phyloP scores from a whole-genome alignment of 2,888 invertebrate species.

The Loripinus fragilis region DNA sequence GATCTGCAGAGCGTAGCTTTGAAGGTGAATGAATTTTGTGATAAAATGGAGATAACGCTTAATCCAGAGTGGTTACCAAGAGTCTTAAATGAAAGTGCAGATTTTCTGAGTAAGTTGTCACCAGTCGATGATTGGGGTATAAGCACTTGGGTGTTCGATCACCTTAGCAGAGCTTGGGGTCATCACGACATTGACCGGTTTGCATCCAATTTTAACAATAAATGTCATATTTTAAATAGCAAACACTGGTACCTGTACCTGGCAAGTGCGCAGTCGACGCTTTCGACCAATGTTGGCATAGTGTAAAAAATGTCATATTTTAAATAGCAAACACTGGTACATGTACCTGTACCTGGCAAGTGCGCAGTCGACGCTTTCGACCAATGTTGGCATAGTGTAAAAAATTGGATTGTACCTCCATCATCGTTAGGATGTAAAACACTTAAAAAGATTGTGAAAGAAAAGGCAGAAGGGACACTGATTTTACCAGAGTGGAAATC shows the following conservation, averaged over 20 bases:
- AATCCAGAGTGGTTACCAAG: constrained; percentile 15
- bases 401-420: too few species aligned
- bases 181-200: not conserved
- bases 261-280: constrained; percentile 38
- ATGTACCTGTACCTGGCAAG: constrained; percentile 37
- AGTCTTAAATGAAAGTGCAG: not conserved
- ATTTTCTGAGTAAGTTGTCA: constrained; percentile 23
- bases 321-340: constrained; percentile 54
- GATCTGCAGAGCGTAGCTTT: constrained; percentile 8
- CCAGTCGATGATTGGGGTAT: constrained; percentile 14
- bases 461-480: too few species aligned
- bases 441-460: constrained; percentile 31
- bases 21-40: not conserved
- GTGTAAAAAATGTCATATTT: constrained; percentile 50
- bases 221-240: constrained; percentile 55
- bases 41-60: not conserved
- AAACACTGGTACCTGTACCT: constrained; percentile 43
- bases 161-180: constrained; percentile 7
- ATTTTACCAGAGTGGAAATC: constrained; percentile 7
- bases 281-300: too few species aligned
- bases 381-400: constrained; percentile 27
- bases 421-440: too few species aligned
- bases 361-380: constrained; percentile 38
- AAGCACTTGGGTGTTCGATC: not conserved
- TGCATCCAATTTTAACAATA: constrained; percentile 39